These are phyloP conservation scores for Sweltsa coloradensis DNA, from an alignment of 1,140 invertebrate genomes.

Conservation along the genomic window DNA sequence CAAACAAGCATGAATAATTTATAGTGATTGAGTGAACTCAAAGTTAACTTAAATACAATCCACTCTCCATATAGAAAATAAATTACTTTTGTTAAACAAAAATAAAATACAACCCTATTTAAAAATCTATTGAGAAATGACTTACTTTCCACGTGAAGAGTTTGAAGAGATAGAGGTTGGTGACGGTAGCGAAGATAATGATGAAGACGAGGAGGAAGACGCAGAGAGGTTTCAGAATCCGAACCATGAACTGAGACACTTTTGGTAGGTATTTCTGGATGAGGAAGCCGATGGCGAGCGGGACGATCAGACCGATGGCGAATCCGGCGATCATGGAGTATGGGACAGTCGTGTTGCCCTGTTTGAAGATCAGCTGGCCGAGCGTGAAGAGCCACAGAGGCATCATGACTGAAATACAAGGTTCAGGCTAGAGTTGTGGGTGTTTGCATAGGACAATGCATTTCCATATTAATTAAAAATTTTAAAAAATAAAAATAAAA, in stretches of 20 bases:
- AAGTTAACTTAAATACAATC: no score
- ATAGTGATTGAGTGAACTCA: no score
- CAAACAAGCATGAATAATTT: no score
- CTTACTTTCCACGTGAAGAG: conserved; percentile 77
- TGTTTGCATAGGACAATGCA: not conserved
- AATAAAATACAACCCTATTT: conserved; percentile 5
- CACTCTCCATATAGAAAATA: not conserved
- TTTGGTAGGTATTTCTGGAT: conserved; percentile 56
- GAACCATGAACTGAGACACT: conserved; percentile 53
- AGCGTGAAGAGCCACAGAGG: conserved; percentile 91
- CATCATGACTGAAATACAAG: conserved; percentile 61
- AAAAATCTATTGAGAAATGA: conserved; percentile 9
- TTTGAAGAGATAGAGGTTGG: conserved; percentile 85
- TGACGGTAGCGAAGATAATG: conserved; percentile 80
- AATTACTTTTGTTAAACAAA: not conserved
- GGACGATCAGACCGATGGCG: conserved; percentile 65
- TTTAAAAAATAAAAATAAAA: no score
- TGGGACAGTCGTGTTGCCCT: conserved; percentile 60
- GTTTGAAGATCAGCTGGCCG: conserved; percentile 63
- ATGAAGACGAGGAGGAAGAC: conserved; percentile 75
- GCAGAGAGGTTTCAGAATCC: conserved; percentile 78
- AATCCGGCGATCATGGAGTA: conserved; percentile 65
- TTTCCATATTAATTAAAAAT: no score
- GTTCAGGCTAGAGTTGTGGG: not conserved
- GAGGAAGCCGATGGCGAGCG: conserved; percentile 64